Percentiles rank a stretch among this genome's conserved stretches.
Conservation (phyloP, 2,797 vertebrate species). For the Euthynnus affinis region DNA sequence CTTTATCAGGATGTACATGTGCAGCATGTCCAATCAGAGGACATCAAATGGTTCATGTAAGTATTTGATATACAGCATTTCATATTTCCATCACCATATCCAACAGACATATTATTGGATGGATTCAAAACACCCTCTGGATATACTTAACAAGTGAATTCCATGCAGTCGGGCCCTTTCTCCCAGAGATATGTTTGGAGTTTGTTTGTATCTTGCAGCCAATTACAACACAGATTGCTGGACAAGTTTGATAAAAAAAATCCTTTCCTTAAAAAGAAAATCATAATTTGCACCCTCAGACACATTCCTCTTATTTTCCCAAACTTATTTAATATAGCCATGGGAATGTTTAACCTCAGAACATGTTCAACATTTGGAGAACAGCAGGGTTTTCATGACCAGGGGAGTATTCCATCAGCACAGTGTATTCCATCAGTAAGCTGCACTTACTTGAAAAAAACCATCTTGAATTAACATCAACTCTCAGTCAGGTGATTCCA, state of each 20-base stretch:
- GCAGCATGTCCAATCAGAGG: slow-evolving; percentile 33
- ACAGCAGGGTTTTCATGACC: not conserved
- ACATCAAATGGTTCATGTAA: slow-evolving; percentile 34
- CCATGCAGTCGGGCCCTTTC: slow-evolving; percentile 22
- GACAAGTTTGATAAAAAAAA: slow-evolving; percentile 59
- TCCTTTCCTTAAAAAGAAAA: slow-evolving; percentile 28
- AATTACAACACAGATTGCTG: slow-evolving; percentile 66
- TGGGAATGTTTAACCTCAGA: slow-evolving; percentile 46
- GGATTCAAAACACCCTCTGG: slow-evolving; percentile 55
- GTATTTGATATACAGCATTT: slow-evolving; percentile 35
- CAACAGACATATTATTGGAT: slow-evolving; percentile 30
- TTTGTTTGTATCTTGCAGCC: slow-evolving; percentile 62
- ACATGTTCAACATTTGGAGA: slow-evolving; percentile 43
- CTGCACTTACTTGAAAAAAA: no score
- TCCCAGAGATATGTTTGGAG: slow-evolving; percentile 39
- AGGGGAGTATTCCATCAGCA: no score
- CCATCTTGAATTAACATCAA: no score
- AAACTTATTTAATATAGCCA: slow-evolving; percentile 56
- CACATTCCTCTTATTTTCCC: slow-evolving; percentile 41
- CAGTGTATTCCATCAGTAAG: no score
- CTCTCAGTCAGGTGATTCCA: no score
- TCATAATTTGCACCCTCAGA: slow-evolving; percentile 41
- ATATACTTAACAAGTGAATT: slow-evolving; percentile 58
- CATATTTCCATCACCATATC: slow-evolving; percentile 25
- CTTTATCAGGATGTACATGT: slow-evolving; percentile 39